A percentile compares a stretch with the other conserved stretches of the same genome.
phyloP scores from a whole-genome alignment of 2,888 invertebrate species.

The Aphodius sticticus region DNA sequence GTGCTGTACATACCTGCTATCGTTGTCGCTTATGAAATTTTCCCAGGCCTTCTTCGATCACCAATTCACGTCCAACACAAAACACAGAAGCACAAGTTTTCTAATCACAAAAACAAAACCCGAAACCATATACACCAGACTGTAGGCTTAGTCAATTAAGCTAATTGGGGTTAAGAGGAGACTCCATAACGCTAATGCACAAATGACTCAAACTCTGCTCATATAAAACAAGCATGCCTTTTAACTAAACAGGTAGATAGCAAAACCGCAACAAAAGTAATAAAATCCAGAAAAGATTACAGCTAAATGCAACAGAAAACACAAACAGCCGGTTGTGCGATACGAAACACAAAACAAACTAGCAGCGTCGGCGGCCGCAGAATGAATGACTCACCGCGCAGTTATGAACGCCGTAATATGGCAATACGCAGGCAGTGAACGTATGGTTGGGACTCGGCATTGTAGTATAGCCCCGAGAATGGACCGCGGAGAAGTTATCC shows the following conservation, averaged over 20 bases:
- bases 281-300: neutral
- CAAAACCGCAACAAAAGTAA: neutral
- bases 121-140: neutral
- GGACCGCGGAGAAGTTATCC: too few species aligned
- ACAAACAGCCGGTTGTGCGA: neutral
- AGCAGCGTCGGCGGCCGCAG: constrained; percentile 27
- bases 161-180: neutral
- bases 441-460: constrained; percentile 31
- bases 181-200: neutral
- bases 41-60: neutral
- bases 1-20: neutral
- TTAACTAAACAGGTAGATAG: neutral
- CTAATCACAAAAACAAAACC: neutral
- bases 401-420: constrained; percentile 32
- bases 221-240: too few species aligned
- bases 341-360: neutral
- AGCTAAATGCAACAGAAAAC: neutral
- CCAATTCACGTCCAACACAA: neutral
- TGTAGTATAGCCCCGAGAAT: too few species aligned
- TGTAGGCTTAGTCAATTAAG: neutral
- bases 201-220: neutral
- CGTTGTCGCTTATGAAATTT: neutral
- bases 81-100: neutral
- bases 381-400: constrained; percentile 34
- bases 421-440: constrained; percentile 25